These are phyloP conservation scores for Spilogale gracilis DNA, from an alignment of 2,113 vertebrate species.

Conservation along the genomic window DNA sequence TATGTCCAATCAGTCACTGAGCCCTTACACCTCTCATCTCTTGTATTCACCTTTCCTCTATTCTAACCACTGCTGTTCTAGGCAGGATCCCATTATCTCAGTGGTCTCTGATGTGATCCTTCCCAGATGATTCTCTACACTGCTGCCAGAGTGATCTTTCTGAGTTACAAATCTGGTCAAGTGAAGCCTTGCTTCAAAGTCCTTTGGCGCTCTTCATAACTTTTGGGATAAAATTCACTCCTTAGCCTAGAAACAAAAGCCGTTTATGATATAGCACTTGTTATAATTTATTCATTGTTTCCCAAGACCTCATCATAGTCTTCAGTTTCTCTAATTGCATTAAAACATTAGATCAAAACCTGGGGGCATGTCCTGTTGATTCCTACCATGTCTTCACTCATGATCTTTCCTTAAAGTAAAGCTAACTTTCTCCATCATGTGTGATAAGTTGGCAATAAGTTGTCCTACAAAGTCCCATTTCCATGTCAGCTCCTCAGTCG, in stretches of 20 bases:
- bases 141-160: not conserved
- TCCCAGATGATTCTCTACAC: not conserved
- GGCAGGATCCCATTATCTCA: not conserved
- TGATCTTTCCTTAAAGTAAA: not conserved
- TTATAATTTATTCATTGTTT: not conserved
- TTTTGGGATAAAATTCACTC: conserved; percentile 26
- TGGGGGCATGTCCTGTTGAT: not conserved
- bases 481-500: not conserved
- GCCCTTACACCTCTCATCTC: not conserved
- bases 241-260: not conserved
- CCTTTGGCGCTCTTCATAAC: not conserved
- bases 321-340: not conserved
- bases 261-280: not conserved
- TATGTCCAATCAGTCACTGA: not conserved
- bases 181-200: not conserved
- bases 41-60: not conserved
- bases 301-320: not conserved
- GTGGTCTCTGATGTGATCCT: not conserved
- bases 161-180: conserved; percentile 21
- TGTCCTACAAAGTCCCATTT: not conserved
- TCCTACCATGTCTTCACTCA: not conserved
- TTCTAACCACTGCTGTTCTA: not conserved
- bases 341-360: not conserved
- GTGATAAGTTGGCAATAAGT: not conserved
- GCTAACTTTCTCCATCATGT: not conserved